phyloP scores from a whole-genome alignment of 2,888 invertebrate genomes.

The Gonocerus acuteangulatus region DNA sequence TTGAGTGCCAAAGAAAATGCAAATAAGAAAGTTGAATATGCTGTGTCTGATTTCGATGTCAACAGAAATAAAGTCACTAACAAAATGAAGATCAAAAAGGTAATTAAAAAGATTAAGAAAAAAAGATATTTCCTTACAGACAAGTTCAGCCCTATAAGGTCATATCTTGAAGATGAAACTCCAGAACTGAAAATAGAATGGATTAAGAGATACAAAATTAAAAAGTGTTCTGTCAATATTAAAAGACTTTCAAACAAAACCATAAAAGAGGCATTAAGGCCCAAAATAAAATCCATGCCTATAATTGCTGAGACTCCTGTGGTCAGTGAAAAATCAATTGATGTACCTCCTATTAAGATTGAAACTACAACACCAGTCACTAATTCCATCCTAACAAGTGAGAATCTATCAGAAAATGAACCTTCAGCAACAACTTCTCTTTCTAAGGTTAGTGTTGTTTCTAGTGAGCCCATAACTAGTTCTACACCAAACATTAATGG shows the following conservation, averaged over 20 bases:
- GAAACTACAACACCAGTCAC: not conserved
- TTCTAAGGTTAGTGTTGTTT: not conserved
- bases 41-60: not conserved
- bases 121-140: constrained; percentile 4
- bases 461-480: not conserved
- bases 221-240: constrained; percentile 12
- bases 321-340: not conserved
- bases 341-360: not conserved
- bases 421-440: not conserved
- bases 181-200: not conserved
- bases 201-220: constrained; percentile 13
- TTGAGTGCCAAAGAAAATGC: too few relatives aligned
- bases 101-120: constrained; percentile 14
- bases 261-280: not conserved
- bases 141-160: not conserved
- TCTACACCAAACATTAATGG: not conserved
- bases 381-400: not conserved
- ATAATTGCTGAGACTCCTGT: not conserved
- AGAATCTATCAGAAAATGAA: not conserved
- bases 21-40: not conserved
- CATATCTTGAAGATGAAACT: constrained; percentile 13
- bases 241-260: not conserved
- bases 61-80: not conserved
- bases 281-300: not conserved
- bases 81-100: constrained; percentile 5